Evolutionary conservation across 2,888 invertebrate genomes (phyloP), one percentile per base, ranked within the genome.

Genomic region (Drosophila kuntzei): DNA sequence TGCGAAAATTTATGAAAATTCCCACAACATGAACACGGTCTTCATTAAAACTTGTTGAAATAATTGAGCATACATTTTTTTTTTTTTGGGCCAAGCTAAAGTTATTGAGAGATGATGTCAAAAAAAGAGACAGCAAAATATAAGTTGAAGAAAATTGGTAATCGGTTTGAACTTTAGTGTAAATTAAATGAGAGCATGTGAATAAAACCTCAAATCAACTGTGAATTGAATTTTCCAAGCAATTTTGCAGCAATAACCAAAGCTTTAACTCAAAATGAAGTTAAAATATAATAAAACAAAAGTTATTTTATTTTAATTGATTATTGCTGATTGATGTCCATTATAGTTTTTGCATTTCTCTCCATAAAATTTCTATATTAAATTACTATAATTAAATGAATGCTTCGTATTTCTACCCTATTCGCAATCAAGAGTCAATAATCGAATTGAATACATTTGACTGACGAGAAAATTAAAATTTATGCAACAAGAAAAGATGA

Each of bases 1-100:
- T 74, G 74, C 64, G 29, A 44, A 58, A 75, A 75, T 74, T 75
- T 70, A 59, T 70, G 60, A 61, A 75, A 70, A 62, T 60, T 71
- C 47, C 43, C 22, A 47, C 53, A 59, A 60, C 54, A 44, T 50
- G 36, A 60, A 49, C 59, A 57, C 22, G 41, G n/a, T 43, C 54
- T 61, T 65, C 70, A 65, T 65, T 50, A 51, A 37, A 70, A 39
- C 49, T 74, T 54, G 32, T 32, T 22, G 9, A 25, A 64, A 49
- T 71, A 65, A 64, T 71, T 60, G 46, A 29, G 51, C 55, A 14
- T 46, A 51, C 49, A 20, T 20, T 46, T 25, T 36, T 22, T 11
- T 47, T 22, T 47, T 25, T 39, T 25, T n/a, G 39, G 36, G 25
- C 71, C 25, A 51, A 39, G 29, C 57, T 44, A 25, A 66, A 43